These are phyloP conservation scores for Tachina lurida DNA, from an alignment of 2,888 invertebrate genomes.

Conservation along the genomic window DNA sequence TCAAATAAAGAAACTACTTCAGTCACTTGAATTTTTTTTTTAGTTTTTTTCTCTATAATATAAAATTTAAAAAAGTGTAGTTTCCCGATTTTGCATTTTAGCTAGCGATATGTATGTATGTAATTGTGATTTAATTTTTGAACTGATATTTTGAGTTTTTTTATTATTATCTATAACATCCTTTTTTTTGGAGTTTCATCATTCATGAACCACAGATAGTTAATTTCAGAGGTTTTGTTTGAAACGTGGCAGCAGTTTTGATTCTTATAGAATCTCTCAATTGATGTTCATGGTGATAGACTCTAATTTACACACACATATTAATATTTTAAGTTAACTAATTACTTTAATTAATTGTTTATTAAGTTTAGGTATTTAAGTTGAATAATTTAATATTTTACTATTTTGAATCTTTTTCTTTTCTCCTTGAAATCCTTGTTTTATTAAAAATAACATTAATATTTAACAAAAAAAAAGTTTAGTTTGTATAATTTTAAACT, in stretches of 20 bases:
- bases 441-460: slow-evolving; percentile 27
- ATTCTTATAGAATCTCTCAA: slow-evolving; percentile 4
- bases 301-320: not conserved
- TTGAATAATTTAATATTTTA: slow-evolving; percentile 17
- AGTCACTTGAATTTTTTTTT: too few relatives aligned
- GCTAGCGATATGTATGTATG: too few relatives aligned
- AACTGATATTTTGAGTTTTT: slow-evolving; percentile 20
- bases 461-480: slow-evolving; percentile 41
- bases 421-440: not conserved
- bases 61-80: too few relatives aligned
- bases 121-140: not conserved
- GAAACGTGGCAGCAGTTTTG: not conserved
- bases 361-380: slow-evolving; percentile 25
- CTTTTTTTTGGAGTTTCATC: not conserved
- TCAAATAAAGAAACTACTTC: too few relatives aligned
- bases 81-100: too few relatives aligned
- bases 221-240: slow-evolving; percentile 8
- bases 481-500: slow-evolving; percentile 46
- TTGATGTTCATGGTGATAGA: not conserved
- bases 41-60: too few relatives aligned
- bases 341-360: slow-evolving; percentile 33
- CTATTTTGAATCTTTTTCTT: not conserved
- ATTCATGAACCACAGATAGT: not conserved
- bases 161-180: not conserved
- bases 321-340: slow-evolving; percentile 43